phyloP scores from a whole-genome alignment of 2,797 vertebrate species.

The Coreius guichenoti region DNA sequence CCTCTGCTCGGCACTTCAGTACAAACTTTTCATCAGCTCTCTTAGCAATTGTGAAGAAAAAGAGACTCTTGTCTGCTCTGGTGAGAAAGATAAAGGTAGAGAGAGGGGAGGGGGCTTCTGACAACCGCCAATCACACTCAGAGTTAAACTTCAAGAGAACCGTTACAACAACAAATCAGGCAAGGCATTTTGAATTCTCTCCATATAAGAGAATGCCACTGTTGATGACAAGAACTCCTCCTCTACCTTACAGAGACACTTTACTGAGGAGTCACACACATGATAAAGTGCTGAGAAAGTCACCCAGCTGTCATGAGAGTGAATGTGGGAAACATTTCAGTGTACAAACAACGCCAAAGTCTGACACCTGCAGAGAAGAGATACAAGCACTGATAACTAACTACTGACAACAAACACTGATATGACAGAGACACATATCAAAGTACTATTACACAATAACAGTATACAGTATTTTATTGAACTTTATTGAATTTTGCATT shows the following conservation, averaged over 20 bases:
- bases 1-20: background rate
- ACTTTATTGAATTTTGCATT: background rate
- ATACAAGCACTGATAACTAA: background rate
- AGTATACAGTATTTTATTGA: background rate
- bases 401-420: background rate
- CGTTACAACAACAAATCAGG: conserved; percentile 23
- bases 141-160: conserved; percentile 11
- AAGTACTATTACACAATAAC: background rate
- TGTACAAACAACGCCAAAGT: background rate
- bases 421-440: background rate
- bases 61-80: background rate
- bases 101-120: background rate
- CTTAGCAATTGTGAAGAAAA: background rate
- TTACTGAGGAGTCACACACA: conserved; percentile 9
- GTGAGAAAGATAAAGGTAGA: background rate
- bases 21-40: background rate
- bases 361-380: conserved; percentile 2
- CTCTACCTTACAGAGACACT: background rate
- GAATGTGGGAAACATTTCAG: too few species aligned
- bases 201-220: background rate
- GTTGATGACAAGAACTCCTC: conserved; percentile 13
- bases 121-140: conserved; percentile 15
- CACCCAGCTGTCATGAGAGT: background rate
- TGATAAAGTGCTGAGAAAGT: conserved; percentile 2
- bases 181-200: background rate